Percentiles rank a stretch among this genome's conserved stretches.
Evolutionary conservation across 2,113 vertebrate genomes (phyloP).

Genomic region (Caranx melampygus): DNA sequence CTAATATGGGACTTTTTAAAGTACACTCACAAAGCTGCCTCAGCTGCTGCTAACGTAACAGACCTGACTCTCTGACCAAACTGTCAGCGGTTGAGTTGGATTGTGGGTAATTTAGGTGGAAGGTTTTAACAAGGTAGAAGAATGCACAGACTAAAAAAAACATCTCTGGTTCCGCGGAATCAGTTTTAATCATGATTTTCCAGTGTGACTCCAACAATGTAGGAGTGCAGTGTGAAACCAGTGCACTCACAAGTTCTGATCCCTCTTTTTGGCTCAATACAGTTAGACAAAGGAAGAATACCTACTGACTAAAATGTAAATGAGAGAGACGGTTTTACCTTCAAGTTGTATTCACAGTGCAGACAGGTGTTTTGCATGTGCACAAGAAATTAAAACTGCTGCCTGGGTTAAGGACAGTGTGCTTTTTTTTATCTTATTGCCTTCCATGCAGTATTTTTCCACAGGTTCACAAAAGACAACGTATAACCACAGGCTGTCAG

Average conservation of each 20-base stretch:
- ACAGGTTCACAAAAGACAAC: conserved; percentile 13
- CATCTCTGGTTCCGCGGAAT: not conserved
- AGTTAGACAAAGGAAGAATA: not conserved
- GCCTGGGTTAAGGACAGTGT: not conserved
- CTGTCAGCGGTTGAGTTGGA: not conserved
- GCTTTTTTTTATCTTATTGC: not conserved
- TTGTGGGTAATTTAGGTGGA: not conserved
- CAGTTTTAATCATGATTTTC: not conserved
- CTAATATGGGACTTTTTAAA: no score
- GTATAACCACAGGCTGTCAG: conserved; percentile 17
- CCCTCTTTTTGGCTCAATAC: not conserved
- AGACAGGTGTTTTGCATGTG: not conserved
- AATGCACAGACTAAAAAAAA: not conserved
- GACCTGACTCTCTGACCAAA: not conserved
- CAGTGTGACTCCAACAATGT: not conserved
- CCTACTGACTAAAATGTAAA: not conserved
- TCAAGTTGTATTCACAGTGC: not conserved
- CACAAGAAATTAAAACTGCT: not conserved
- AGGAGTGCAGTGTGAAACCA: not conserved
- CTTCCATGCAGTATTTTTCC: conserved; percentile 16
- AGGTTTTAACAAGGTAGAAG: not conserved
- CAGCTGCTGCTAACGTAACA: no score
- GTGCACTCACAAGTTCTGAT: not conserved
- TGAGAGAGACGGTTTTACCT: not conserved
- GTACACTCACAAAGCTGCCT: no score